These are phyloP conservation scores for Calcarius lapponicus DNA, from an alignment of 2,797 vertebrate species.

Conservation along the genomic window DNA sequence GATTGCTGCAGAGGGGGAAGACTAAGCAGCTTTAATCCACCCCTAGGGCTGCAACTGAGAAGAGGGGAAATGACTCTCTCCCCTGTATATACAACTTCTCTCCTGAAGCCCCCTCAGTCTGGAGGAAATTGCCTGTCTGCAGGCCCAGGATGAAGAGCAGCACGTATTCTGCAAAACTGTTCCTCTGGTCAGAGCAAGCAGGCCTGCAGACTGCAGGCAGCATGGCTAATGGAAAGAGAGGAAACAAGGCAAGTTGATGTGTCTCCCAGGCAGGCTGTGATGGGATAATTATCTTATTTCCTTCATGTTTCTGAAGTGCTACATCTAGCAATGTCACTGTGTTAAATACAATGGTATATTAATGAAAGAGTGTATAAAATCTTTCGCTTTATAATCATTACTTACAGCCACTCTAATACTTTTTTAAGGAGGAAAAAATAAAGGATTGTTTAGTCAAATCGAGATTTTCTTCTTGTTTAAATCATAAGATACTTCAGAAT, in stretches of 20 bases:
- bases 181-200: not conserved
- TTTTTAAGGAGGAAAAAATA: not conserved
- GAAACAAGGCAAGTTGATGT: not conserved
- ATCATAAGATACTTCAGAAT: not conserved
- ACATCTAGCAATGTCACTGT: not conserved
- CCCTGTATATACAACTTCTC: not conserved
- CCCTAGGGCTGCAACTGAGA: not conserved
- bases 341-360: not conserved
- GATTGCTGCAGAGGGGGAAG: fast-evolving
- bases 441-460: not conserved
- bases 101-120: not conserved
- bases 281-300: not conserved
- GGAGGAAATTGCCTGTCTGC: not conserved
- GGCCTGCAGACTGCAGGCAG: not conserved
- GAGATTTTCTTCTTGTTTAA: not conserved
- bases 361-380: not conserved
- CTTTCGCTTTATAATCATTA: not conserved
- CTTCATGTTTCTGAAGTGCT: not conserved
- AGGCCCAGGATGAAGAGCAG: not conserved
- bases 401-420: not conserved
- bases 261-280: not conserved
- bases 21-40: not conserved
- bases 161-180: not conserved
- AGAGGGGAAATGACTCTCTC: not conserved
- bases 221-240: not conserved